Evolutionary conservation across 2,797 vertebrate genomes (phyloP), one percentile per base, ranked within the genome.

Genomic region (Labroides dimidiatus): DNA sequence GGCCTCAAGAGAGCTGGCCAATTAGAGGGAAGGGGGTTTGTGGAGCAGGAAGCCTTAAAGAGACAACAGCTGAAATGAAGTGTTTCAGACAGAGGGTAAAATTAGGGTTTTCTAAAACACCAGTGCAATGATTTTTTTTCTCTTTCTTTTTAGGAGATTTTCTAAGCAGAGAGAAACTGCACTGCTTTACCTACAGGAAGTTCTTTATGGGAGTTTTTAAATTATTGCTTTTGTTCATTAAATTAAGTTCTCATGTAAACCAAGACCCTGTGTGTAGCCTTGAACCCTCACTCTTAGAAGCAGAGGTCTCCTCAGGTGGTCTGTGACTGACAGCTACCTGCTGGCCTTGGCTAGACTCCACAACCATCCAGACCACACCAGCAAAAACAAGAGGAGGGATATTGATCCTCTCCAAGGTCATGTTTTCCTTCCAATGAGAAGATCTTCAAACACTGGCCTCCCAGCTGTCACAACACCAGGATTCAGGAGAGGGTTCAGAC

Each of bases 381-480:
- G 74, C 48, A 76, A 75, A 71, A 89, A 84, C 44, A 86, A 65
- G 50, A 57, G 62, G 61, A 78, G 70, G 68, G 84, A 80, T 82
- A 84, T 59, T 72, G 84, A 89, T 86, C 72, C 77, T 67, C 84
- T 84, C 47, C 19, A 41, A 56, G 72, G 48, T 65, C 53, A 7
- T 78, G 81, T 83, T 86, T 89, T 86, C 70, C 69, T 87, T 85
- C 60, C 71, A 65, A 72, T 63, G 41, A 54, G 78, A 81, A 72
- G 78, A 82, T 82, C 81, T 86, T 84, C 65, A 77, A 77, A 84
- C 62, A 55, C 57, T 71, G 70, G 57, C 57, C 60, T 63, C 48
- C 55, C 83, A 91, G 87, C 87, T 93, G 86, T 82, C 79, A 84
- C 69, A 84, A 91, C 90, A 90, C 24, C 7, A 47, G 41, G 44